phyloP scores from a whole-genome alignment of 2,797 vertebrate species.

The Caiman crocodilus region DNA sequence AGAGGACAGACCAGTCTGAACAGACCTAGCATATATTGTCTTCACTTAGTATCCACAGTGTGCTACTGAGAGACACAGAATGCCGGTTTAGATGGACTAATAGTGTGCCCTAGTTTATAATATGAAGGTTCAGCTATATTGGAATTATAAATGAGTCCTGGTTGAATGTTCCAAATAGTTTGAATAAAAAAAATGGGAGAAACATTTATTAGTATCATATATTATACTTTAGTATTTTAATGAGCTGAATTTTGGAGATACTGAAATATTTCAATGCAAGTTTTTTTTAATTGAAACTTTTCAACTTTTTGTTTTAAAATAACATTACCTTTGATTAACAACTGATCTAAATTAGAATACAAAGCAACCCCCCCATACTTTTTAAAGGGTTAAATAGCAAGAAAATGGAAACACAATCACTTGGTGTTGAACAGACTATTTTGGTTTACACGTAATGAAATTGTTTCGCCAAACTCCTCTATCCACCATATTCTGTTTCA shows the following conservation, averaged over 20 bases:
- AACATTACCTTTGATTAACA: background rate
- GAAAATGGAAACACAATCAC: background rate
- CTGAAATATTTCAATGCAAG: background rate
- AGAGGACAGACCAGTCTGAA: no score
- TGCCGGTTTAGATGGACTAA: no score
- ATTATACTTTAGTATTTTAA: background rate
- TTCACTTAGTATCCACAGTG: no score
- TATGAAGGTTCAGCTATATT: no score
- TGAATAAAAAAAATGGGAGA: background rate
- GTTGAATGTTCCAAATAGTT: background rate
- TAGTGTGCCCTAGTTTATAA: no score
- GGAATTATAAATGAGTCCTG: background rate
- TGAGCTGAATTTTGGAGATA: conserved; percentile 20
- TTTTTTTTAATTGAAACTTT: background rate
- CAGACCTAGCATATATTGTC: no score
- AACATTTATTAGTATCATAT: background rate
- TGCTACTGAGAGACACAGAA: no score
- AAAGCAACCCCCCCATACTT: no score
- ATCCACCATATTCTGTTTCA: background rate
- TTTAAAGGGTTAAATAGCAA: background rate
- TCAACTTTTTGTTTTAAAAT: conserved; percentile 3
- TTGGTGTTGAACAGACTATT: background rate
- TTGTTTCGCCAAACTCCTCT: background rate
- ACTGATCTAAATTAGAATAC: background rate
- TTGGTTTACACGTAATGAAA: background rate